Conservation (phyloP, 2,888 invertebrate species). For the Troides oblongomaculatus region DNA sequence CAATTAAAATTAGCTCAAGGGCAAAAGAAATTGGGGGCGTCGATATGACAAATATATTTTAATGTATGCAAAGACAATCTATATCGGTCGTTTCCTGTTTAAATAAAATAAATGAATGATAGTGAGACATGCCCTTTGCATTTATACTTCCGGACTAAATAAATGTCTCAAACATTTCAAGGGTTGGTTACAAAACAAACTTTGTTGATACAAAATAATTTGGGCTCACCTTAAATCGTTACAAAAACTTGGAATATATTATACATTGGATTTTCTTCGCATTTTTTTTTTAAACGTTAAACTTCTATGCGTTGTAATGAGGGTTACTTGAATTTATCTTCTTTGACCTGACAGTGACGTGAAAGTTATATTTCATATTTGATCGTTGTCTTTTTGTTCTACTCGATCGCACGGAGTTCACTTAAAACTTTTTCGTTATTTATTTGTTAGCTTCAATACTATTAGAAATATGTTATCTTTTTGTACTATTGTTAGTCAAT, state of each 20-base stretch:
- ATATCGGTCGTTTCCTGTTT: too few relatives aligned
- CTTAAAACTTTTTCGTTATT: conserved; percentile 10
- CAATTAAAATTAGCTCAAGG: too few relatives aligned
- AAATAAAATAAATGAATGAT: too few relatives aligned
- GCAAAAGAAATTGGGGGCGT: too few relatives aligned
- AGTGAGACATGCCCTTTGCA: too few relatives aligned
- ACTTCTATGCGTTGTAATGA: conserved; percentile 20
- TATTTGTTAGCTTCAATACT: not conserved
- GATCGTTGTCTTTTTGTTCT: conserved; percentile 10
- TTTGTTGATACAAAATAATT: not conserved
- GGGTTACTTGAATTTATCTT: conserved; percentile 39
- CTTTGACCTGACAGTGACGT: conserved; percentile 33
- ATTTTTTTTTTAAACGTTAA: conserved; percentile 22
- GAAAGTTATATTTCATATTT: conserved; percentile 5
- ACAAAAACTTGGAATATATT: conserved; percentile 6
- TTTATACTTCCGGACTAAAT: not conserved
- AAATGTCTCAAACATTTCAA: not conserved
- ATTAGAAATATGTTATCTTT: not conserved
- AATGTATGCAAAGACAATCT: too few relatives aligned
- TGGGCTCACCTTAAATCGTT: conserved; percentile 16
- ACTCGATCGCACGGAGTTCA: not conserved
- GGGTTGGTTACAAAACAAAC: not conserved
- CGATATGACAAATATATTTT: too few relatives aligned
- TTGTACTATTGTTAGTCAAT: not conserved
- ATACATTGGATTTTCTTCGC: conserved; percentile 23